Conservation (phyloP, 2,888 invertebrate genomes). For the Xylophagus ater region DNA sequence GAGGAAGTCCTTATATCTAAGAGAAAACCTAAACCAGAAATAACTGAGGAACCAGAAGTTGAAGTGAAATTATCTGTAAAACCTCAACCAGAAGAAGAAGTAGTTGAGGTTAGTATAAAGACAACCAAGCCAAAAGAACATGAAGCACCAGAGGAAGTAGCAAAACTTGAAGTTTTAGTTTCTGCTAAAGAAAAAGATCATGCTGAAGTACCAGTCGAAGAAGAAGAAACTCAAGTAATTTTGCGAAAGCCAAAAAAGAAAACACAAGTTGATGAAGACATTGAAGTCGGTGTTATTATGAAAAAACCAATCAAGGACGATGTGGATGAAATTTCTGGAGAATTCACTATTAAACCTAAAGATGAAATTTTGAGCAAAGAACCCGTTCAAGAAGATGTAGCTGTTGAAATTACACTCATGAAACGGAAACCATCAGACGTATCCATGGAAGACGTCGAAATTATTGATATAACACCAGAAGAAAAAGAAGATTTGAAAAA, state of each 20-base stretch:
- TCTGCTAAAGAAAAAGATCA: slow-evolving; percentile 23
- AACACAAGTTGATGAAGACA: no score
- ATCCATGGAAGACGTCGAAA: neutral
- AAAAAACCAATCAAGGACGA: no score
- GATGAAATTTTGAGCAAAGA: no score
- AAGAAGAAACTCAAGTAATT: no score
- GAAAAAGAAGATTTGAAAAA: neutral
- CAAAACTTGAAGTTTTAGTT: slow-evolving; percentile 29
- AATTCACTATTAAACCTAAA: no score
- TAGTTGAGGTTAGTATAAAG: slow-evolving; percentile 25
- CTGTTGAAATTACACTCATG: neutral
- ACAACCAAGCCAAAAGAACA: slow-evolving; percentile 1
- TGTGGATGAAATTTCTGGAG: no score
- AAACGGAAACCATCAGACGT: slow-evolving; percentile 3
- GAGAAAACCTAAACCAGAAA: slow-evolving; percentile 21
- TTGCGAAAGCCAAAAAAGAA: no score
- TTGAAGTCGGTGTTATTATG: no score
- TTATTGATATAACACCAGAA: slow-evolving; percentile 2
- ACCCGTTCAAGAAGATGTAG: no score
- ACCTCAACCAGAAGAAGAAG: slow-evolving; percentile 30
- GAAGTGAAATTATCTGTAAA: slow-evolving; percentile 27
- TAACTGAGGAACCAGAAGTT: slow-evolving; percentile 27
- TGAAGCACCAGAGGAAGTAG: slow-evolving; percentile 27
- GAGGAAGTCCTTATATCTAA: slow-evolving; percentile 27
- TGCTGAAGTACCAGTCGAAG: no score